These are phyloP conservation scores for Lordiphosa stackelbergi DNA, from an alignment of 1,140 invertebrate species.

Conservation along the genomic window DNA sequence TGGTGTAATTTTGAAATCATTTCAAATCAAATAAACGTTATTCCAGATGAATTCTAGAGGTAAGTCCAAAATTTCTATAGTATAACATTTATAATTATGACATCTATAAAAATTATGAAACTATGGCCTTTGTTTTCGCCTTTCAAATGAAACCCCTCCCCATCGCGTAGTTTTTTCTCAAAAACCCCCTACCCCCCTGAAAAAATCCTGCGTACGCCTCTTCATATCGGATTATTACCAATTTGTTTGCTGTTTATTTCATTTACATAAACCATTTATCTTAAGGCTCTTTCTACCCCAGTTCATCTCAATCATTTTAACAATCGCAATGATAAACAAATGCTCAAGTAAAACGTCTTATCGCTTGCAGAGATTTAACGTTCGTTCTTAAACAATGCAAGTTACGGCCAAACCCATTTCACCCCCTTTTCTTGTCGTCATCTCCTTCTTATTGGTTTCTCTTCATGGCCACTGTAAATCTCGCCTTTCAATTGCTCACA, in stretches of 20 bases:
- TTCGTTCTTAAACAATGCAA: slow-evolving; percentile 44
- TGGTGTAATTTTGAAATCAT: too few relatives aligned
- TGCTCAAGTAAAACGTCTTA: slow-evolving; percentile 44
- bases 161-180: too few relatives aligned
- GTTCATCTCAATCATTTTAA: slow-evolving; percentile 8
- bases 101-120: too few relatives aligned
- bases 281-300: slow-evolving; percentile 11
- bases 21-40: too few relatives aligned
- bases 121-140: too few relatives aligned
- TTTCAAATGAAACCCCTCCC: too few relatives aligned
- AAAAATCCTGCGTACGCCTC: too few relatives aligned
- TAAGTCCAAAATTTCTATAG: too few relatives aligned
- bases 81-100: too few relatives aligned
- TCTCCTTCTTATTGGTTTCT: slow-evolving; percentile 7
- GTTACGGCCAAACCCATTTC: slow-evolving; percentile 5
- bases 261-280: slow-evolving; percentile 27
- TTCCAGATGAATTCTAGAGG: too few relatives aligned
- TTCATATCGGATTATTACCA: slow-evolving; percentile 2
- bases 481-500: slow-evolving; percentile 62
- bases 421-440: not conserved
- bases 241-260: slow-evolving; percentile 1
- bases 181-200: too few relatives aligned
- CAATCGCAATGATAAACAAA: slow-evolving; percentile 38
- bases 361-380: slow-evolving; percentile 43
- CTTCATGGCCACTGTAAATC: slow-evolving; percentile 61